Conservation (phyloP, 2,797 vertebrate species). For the Amphiprion clarkii region DNA sequence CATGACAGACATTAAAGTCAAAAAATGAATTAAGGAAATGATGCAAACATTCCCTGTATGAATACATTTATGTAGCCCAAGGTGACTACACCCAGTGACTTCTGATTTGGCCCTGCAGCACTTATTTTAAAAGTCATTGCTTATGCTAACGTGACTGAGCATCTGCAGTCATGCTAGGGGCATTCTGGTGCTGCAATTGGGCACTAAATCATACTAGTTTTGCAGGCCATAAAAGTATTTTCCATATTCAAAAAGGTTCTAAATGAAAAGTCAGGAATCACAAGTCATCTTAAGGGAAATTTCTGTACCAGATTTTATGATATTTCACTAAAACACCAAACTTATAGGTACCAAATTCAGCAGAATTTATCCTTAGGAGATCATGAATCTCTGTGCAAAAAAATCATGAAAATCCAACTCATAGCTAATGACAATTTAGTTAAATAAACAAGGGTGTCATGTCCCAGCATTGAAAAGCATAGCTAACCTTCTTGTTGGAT, state of each 20-base stretch:
- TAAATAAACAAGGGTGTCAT: neutral
- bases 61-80: neutral
- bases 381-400: neutral
- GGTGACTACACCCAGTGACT: neutral
- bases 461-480: neutral
- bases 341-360: neutral
- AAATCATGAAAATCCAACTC: neutral
- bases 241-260: no score
- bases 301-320: neutral
- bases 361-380: neutral
- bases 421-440: neutral
- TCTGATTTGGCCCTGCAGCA: neutral
- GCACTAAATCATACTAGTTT: neutral
- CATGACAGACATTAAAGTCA: neutral
- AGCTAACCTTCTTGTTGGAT: neutral
- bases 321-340: neutral
- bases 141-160: neutral
- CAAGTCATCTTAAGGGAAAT: neutral
- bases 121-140: neutral
- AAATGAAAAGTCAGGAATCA: neutral
- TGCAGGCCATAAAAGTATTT: neutral
- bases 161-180: neutral
- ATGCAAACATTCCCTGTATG: neutral
- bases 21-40: neutral
- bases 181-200: neutral